Conservation (phyloP, 2,888 invertebrate genomes). For the Ecliptopera silaceata region DNA sequence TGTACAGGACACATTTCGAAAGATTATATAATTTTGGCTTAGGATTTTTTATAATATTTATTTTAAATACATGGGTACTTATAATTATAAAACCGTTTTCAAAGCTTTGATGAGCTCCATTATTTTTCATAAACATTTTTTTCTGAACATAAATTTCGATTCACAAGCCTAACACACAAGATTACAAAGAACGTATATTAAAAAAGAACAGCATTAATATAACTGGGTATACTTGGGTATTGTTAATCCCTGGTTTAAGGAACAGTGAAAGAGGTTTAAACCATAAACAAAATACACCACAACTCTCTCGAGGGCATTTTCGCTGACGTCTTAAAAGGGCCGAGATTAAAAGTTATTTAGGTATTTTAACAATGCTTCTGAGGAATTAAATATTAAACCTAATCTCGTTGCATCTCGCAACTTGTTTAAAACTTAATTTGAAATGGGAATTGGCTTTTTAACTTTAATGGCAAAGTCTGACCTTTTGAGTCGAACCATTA, state of each 20-base stretch:
- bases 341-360: conserved; percentile 47
- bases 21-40: too few species aligned
- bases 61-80: too few species aligned
- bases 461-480: conserved; percentile 19
- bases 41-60: too few species aligned
- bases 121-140: too few species aligned
- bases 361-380: conserved; percentile 42
- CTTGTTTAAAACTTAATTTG: conserved; percentile 26
- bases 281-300: conserved; percentile 49
- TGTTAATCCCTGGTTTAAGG: conserved; percentile 41
- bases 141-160: too few species aligned
- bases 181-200: conserved; percentile 22
- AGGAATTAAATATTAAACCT: conserved; percentile 37
- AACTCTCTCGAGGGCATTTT: conserved; percentile 44
- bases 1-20: too few species aligned
- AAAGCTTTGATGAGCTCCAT: too few species aligned
- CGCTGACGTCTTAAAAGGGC: conserved; percentile 46
- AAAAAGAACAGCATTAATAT: conserved; percentile 36
- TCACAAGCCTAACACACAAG: too few species aligned
- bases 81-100: too few species aligned
- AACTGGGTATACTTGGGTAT: conserved; percentile 41
- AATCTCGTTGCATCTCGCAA: conserved; percentile 31
- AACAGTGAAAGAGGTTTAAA: conserved; percentile 44
- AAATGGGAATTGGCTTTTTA: conserved; percentile 31
- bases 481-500: conserved; percentile 14